Evolutionary conservation across 2,797 vertebrate genomes (phyloP), one percentile per base, ranked within the genome.

Genomic region (Danionella dracula): DNA sequence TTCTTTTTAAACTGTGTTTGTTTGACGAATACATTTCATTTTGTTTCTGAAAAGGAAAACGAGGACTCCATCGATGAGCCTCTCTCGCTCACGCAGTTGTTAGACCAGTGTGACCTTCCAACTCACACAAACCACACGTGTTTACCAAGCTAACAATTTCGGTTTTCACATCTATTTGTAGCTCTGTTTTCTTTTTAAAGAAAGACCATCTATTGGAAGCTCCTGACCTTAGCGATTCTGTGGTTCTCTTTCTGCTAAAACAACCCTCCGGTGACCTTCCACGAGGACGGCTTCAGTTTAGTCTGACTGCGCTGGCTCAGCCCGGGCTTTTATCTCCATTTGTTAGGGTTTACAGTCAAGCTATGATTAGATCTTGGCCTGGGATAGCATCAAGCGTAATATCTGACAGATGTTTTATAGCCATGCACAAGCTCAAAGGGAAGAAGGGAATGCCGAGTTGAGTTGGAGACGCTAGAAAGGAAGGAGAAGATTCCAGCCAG

Each of bases 191-290:
- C 29, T 58, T 68, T 70, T 37, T 48, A 38, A 56, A 54, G 19
- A 57, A 55, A 69, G 50, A 42, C 44, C 32, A 23, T 56, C 38
- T 58, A 45, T 67, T 56, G 57, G 32, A 46, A 63, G 44, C 68
- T 56, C 40, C 38, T 34, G 51, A 56, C 50, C 49, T 51, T 3
- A 38, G 66, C 50, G 68, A 61, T 67, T 46, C 58, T 64, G 76
- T 57, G 55, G 66, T 58, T 58, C 72, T 45, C 45, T 61, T 46
- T 68, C 50, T 68, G 65, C 41, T 59, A 38, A 51, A 71, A 73
- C 66, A 55, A 68, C 70, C 70, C 61, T 55, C 49, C 38, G 11
- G 15, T 67, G 72, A 72, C 56, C 68, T 78, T 61, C 38, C 13
- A n/a, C 53, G 38, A 65, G 68, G 55, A 56, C 15, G 23, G 21